Evolutionary conservation across 2,113 vertebrate genomes (phyloP).

Genomic region (Channa argus): DNA sequence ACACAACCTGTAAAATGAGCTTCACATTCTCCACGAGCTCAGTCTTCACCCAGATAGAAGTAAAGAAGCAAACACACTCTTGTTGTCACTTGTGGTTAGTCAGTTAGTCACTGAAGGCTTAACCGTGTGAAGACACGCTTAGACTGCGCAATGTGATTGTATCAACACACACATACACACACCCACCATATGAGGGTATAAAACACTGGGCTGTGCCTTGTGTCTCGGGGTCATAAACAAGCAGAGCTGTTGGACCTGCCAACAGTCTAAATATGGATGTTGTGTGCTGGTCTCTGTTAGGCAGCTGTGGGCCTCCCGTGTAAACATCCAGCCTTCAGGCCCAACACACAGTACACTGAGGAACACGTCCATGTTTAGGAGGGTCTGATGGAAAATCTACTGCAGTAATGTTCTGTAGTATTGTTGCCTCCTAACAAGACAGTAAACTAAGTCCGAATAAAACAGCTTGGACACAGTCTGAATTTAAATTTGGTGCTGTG

Average conservation of each 20-base stretch:
- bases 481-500: not conserved
- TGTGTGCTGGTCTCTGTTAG: slow-evolving; percentile 53
- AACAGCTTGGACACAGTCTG: not conserved
- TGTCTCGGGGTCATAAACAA: slow-evolving; percentile 57
- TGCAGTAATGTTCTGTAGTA: not conserved
- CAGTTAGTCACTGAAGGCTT: not conserved
- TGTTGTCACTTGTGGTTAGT: not conserved
- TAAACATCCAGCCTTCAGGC: slow-evolving; percentile 50
- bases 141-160: not conserved
- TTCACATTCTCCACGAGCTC: not conserved
- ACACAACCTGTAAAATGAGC: not conserved
- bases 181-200: slow-evolving; percentile 56
- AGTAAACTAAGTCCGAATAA: not conserved
- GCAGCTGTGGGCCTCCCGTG: slow-evolving; percentile 40
- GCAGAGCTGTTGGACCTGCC: slow-evolving; percentile 28
- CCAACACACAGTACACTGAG: slow-evolving; percentile 17
- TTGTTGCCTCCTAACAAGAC: not conserved
- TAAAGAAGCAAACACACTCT: not conserved
- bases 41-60: not conserved
- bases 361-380: not conserved
- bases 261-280: slow-evolving; percentile 69
- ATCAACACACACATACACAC: slow-evolving; percentile 23
- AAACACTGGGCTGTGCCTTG: slow-evolving; percentile 45
- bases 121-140: not conserved
- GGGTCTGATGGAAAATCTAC: slow-evolving; percentile 36